Base-by-base conservation (phyloP, 2,888 invertebrate genomes). In the Cheilosia soror region DNA sequence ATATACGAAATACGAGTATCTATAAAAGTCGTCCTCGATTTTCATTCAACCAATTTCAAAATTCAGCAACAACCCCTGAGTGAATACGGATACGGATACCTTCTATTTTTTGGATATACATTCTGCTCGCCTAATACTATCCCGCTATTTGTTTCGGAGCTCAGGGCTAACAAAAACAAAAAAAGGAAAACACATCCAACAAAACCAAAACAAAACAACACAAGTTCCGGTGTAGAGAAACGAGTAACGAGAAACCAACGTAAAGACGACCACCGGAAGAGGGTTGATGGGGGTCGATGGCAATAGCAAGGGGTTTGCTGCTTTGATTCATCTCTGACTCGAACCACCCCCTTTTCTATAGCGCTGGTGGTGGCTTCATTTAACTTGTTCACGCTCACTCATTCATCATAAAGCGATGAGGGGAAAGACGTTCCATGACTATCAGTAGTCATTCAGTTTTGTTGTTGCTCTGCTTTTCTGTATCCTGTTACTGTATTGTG, bases 231-330 rank as follows among this genome's bases (percentile, higher is more conserved):
- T 11, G 37, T 15, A 9, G 15, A 15, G 3, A 40, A 11, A 11
- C 9, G 15, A 20, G 15, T 63, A 51, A n/a, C 29, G 62, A 27
- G 40, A 80, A 85, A 81, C n/a, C 65, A 37, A 6, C 49, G 33
- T 72, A 58, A 85, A 71, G 62, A 81, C 85, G 76, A 66, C 77
- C 71, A 81, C 80, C 85, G 80, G 85, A 81, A 85, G 81, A 60
- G 81, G 76, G 68, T 29, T 85, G 72, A 85, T 85, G 85, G 85
- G 85, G 76, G 76, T 77, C 68, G 85, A 85, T 81, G 80, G 81
- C 66, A 55, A 68, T 81, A 85, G 85, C 81, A 85, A 58, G 85
- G 85, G 77, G 62, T 68, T 68, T 20, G 20, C 20, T 76, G 71
- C 1, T 51, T 44, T 40, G 47, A 9, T 25, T 44, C 68, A 72